A percentile compares a stretch with the other conserved stretches of the same genome.
phyloP scores from a whole-genome alignment of 2,797 vertebrate species.

The Lacerta viridis region DNA sequence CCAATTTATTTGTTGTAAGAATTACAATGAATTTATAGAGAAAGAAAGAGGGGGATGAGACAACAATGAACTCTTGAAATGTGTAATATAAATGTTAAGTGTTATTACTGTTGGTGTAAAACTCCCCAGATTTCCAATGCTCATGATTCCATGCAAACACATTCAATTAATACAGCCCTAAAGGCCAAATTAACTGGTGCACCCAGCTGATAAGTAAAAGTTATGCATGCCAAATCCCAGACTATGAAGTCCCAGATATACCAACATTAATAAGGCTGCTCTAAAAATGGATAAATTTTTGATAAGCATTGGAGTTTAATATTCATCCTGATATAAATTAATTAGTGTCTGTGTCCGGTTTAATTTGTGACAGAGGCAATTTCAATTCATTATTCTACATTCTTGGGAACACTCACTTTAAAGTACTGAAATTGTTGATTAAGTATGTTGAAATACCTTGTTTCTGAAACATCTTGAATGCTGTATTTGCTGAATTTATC shows the following conservation, averaged over 20 bases:
- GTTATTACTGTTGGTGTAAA: not conserved
- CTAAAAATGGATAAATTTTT: slow-evolving; percentile 32
- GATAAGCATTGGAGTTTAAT: slow-evolving; percentile 30
- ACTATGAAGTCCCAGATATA: slow-evolving; percentile 10
- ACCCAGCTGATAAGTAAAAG: slow-evolving; percentile 4
- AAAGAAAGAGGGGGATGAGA: no score
- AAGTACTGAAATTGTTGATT: slow-evolving; percentile 9
- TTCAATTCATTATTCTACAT: slow-evolving; percentile 11
- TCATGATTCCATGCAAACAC: slow-evolving; percentile 1
- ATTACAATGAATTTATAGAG: not conserved
- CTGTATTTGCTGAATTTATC: not conserved
- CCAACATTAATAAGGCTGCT: slow-evolving; percentile 11
- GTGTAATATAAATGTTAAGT: no score
- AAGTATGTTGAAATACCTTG: not conserved
- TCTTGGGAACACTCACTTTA: not conserved
- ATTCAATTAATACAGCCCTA: slow-evolving; percentile 25
- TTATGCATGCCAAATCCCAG: slow-evolving; percentile 20
- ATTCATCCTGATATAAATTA: slow-evolving; percentile 38
- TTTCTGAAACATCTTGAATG: not conserved
- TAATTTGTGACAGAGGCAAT: slow-evolving; percentile 23
- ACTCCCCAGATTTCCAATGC: not conserved
- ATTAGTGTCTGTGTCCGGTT: slow-evolving; percentile 20
- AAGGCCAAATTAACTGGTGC: slow-evolving; percentile 15
- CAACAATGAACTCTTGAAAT: no score
- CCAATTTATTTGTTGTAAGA: not conserved